Percentiles rank a stretch among this genome's conserved stretches.
These are phyloP conservation scores for Spea multiplicata DNA, from an alignment of 2,113 vertebrate species.

Conservation along the genomic window DNA sequence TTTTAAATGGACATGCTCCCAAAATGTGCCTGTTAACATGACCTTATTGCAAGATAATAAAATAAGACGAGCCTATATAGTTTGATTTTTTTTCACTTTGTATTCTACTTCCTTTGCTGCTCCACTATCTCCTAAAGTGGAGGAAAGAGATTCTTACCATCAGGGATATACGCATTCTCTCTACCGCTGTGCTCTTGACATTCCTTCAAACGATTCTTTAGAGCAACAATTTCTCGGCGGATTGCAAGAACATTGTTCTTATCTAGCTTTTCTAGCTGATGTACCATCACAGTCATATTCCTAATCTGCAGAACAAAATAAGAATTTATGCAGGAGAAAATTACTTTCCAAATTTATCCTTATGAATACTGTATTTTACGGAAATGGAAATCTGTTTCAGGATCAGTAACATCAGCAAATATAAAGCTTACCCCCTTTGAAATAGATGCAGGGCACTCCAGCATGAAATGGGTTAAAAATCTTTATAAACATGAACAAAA, in stretches of 20 bases:
- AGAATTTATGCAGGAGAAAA: constrained; percentile 28
- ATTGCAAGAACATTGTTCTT: constrained; percentile 66
- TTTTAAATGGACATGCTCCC: too few species aligned
- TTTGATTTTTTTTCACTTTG: constrained; percentile 4
- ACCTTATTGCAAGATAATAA: not conserved
- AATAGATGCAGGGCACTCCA: not conserved
- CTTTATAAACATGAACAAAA: not conserved
- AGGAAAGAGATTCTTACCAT: constrained; percentile 34
- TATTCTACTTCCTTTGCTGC: constrained; percentile 13
- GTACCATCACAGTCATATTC: constrained; percentile 68
- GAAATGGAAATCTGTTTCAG: constrained; percentile 9
- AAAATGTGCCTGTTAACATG: not conserved
- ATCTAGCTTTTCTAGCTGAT: constrained; percentile 67
- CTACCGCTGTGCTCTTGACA: constrained; percentile 56
- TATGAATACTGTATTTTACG: constrained; percentile 12
- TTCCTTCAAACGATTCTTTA: constrained; percentile 69
- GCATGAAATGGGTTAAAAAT: constrained; percentile 19
- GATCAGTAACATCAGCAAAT: not conserved
- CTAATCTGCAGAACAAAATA: constrained; percentile 58
- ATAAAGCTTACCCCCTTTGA: not conserved
- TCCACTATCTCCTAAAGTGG: constrained; percentile 10
- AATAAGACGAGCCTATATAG: not conserved
- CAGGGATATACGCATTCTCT: constrained; percentile 42
- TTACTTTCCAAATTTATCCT: constrained; percentile 37
- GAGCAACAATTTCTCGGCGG: constrained; percentile 63